phyloP scores from a whole-genome alignment of 2,113 vertebrate species.

The Orthochromis indermauri region DNA sequence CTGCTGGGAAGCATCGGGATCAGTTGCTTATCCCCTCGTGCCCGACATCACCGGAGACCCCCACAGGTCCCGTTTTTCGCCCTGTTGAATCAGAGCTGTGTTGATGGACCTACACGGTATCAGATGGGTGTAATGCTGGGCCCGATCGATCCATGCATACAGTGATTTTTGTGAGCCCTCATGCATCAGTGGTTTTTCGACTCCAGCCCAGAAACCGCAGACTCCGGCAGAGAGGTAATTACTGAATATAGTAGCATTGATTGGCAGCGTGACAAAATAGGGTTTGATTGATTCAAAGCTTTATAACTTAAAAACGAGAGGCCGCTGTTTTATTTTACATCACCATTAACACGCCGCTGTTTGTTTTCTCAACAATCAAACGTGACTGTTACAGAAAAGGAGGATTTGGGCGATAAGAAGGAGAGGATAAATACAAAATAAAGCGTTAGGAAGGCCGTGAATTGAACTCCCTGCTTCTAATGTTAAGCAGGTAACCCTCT shows the following conservation, averaged over 20 bases:
- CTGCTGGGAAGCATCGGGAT: not conserved
- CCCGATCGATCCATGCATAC: not conserved
- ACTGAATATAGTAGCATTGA: not conserved
- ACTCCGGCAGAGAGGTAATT: not conserved
- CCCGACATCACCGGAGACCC: accelerated
- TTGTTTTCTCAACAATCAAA: not conserved
- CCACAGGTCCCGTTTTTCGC: accelerated
- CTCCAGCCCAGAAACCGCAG: not conserved
- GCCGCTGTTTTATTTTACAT: not conserved
- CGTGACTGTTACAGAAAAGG: not conserved
- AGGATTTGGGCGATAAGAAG: not conserved
- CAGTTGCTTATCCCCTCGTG: not conserved
- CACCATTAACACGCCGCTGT: not conserved
- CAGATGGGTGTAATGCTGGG: not conserved
- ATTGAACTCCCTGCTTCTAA: not conserved
- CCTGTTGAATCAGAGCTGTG: not conserved
- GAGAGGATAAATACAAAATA: not conserved
- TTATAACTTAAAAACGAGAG: not conserved
- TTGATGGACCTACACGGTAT: not conserved
- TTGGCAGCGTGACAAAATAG: not conserved
- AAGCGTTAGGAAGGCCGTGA: not conserved
- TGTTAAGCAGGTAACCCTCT: not conserved
- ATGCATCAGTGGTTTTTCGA: not conserved
- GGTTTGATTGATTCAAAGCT: not conserved
- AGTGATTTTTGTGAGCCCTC: not conserved